Base-by-base conservation (phyloP, 2,797 vertebrate species). In the Argentina silus region DNA sequence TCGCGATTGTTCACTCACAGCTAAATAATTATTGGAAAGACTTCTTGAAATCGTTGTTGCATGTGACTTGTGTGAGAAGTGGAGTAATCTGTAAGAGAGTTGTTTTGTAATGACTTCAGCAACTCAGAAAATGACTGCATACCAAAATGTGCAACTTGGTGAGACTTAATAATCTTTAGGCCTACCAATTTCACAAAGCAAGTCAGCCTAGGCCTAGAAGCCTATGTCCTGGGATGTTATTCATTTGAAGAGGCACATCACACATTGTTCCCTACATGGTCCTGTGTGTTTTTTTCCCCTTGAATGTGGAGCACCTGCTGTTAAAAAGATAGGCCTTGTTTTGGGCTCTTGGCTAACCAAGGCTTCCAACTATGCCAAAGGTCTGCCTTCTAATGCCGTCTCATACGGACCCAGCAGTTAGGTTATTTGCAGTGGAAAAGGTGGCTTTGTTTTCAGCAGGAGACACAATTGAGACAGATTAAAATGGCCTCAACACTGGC, bases 171-270 rank as follows among this genome's bases (percentile, higher is more conserved):
- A 36, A 36, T 36, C 27, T 36, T 36, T 36, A 36, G 27, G 27
- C 14, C 12, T 53, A 53, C 17, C 55, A 57, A 57, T 21, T 19
- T 57, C 17, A 57, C 55, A 23, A 57, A 57, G 19, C 6, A 8
- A 57, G 55, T 57, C 19, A 7, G 17, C n/a, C n/a, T 57, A n/a
- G 17, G 56, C 17, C 21, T 59, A 15, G 56, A 21, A 19, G 56
- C 15, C 50, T 17, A 56, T 56, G 55, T 56, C 15, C n/a, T 56
- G 15, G 7, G 55, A 51, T n/a, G 15, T 57, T 57, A 14, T n/a
- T 21, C 19, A 10, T 78, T 81, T 86, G 67, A 87, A 82, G 1
- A 19, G 23, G 81, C 82, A 78, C 0, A 50, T 0, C 45, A 59
- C n/a, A 36, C 7, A 59, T 70, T 44, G 19, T 27, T 10, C 17